These are phyloP conservation scores for Cabera pusaria DNA, from an alignment of 2,888 invertebrate species.

Conservation along the genomic window DNA sequence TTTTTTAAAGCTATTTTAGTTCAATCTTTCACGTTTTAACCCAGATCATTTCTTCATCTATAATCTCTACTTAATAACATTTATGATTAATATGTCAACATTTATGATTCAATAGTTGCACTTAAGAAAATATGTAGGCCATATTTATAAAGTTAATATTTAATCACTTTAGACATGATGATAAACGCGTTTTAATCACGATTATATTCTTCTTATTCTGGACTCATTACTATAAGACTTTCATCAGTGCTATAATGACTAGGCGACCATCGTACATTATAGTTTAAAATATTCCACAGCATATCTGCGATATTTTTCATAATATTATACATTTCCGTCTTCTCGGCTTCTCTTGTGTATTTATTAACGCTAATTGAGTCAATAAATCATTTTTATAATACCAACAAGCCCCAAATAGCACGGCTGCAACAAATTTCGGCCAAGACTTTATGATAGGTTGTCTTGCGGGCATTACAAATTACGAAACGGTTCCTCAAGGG, in stretches of 20 bases:
- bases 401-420: constrained; percentile 34
- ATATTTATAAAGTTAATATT: no score
- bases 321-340: constrained; percentile 39
- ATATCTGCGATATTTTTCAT: constrained; percentile 43
- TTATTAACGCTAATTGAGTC: constrained; percentile 42
- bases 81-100: no score
- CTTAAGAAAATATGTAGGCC: no score
- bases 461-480: constrained; percentile 59
- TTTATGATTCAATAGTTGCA: no score
- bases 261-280: constrained; percentile 24
- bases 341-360: constrained; percentile 35
- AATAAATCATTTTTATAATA: constrained; percentile 44
- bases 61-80: no score
- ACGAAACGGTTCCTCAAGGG: constrained; percentile 64
- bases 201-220: constrained; percentile 11
- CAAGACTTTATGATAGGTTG: constrained; percentile 52
- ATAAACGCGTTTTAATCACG: no score
- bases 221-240: constrained; percentile 22
- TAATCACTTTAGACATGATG: no score
- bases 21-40: no score
- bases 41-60: no score
- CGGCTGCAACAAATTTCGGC: constrained; percentile 40
- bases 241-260: constrained; percentile 26
- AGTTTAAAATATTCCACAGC: constrained; percentile 38
- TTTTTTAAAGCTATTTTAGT: no score